Base-by-base conservation (phyloP, 2,797 vertebrate species). In the Tenualosa ilisha region DNA sequence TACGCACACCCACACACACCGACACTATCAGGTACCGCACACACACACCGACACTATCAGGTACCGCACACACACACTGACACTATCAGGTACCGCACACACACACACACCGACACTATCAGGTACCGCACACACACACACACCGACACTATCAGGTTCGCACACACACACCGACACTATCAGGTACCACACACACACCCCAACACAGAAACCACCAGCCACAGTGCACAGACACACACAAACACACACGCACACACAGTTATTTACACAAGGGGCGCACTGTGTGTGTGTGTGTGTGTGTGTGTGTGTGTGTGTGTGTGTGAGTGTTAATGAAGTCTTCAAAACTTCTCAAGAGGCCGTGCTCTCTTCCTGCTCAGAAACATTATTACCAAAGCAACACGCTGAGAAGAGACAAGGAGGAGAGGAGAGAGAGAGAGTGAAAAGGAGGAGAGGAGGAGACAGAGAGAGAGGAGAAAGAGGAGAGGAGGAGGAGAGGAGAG, bases 61-160 rank as follows among this genome's bases (percentile, higher is more conserved):
- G n/a, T n/a, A n/a, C n/a, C n/a, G 93, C 96, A 17, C 95, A 97
- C 82, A 91, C 94, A 86, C 96, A 95, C 56, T 96, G 96, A 81
- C 92, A 95, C 84, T 99, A 97, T 91, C 98, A 99, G 98, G 98
- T 99, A 86, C n/a, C n/a, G n/a, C n/a, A n/a, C 46, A 84, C 15
- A 13, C 9, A 11, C 11, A 82, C 26, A 1, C 31, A 22, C 84
- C 2, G 8, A 26, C 63, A 26, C 63, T 31, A 9, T 13, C 26
- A 46, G 46, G 46, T 46, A 37, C 63, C n/a, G 13, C 63, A 68
- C 61, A 65, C 59, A 61, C 59, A 61, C 59, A 61, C 59, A 61
- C 59, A 61, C 59, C 8, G 8, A 59, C 54, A 59, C 6, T 15
- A 8, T 12, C 54, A 9, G 3, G 22, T 2, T n/a, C n/a, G n/a